These are phyloP conservation scores for Panthera uncia DNA, from an alignment of 2,113 vertebrate genomes.

Conservation along the genomic window DNA sequence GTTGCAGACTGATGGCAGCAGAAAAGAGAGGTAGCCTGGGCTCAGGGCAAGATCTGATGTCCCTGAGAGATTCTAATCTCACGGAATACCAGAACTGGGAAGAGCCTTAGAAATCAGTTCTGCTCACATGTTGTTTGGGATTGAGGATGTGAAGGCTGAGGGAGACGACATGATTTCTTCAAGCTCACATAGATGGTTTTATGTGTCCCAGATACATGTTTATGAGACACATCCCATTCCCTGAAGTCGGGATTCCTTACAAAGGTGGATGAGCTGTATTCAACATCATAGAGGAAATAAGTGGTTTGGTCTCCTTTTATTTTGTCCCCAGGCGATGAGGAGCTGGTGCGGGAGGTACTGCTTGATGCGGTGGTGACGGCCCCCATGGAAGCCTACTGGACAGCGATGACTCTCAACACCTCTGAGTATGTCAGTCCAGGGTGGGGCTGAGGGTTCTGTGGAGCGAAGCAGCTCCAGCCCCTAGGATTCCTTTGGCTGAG, in stretches of 20 bases:
- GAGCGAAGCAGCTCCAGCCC: background rate
- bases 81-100: background rate
- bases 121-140: background rate
- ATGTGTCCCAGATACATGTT: rapidly evolving
- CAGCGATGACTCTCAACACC: constrained; percentile 90
- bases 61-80: background rate
- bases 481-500: background rate
- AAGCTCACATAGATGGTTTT: background rate
- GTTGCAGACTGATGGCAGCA: background rate
- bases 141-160: background rate
- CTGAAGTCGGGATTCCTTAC: background rate
- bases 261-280: background rate
- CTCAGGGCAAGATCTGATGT: background rate
- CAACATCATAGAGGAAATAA: background rate
- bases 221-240: background rate
- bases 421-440: constrained; percentile 85
- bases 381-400: constrained; percentile 98
- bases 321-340: constrained; percentile 88
- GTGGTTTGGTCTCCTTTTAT: background rate
- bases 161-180: background rate
- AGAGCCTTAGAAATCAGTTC: background rate
- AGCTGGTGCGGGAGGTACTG: constrained; percentile 91
- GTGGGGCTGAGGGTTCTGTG: too few relatives aligned
- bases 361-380: constrained; percentile 97
- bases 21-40: background rate